These are phyloP conservation scores for Poeciliopsis prolifica DNA, from an alignment of 2,113 vertebrate species.

Conservation along the genomic window DNA sequence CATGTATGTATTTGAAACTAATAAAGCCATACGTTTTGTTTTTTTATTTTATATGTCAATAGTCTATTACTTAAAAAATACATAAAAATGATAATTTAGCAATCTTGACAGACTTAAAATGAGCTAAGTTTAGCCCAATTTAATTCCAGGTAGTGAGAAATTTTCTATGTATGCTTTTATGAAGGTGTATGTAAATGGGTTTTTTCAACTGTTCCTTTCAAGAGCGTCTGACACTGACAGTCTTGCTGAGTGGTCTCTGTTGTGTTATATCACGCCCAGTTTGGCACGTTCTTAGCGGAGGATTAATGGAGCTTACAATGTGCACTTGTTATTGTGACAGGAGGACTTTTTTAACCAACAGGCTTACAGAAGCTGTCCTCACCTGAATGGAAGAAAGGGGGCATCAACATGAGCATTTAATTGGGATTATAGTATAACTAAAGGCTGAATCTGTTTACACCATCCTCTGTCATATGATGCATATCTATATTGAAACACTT, in stretches of 20 bases:
- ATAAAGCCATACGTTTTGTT: no score
- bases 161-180: neutral
- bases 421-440: constrained; percentile 11
- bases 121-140: no score
- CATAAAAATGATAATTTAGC: no score
- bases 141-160: neutral
- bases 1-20: no score
- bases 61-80: no score
- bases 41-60: no score
- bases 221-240: neutral
- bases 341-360: constrained; percentile 45
- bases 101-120: no score
- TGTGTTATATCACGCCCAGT: constrained; percentile 25
- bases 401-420: constrained; percentile 18
- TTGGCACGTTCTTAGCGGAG: constrained; percentile 13
- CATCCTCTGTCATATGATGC: neutral
- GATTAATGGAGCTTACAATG: constrained; percentile 50
- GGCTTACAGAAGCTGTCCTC: constrained; percentile 38
- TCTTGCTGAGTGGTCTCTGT: neutral
- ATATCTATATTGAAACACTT: neutral
- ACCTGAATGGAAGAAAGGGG: constrained; percentile 32
- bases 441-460: constrained; percentile 8
- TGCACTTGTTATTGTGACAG: constrained; percentile 57
- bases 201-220: neutral
- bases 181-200: neutral